A percentile compares a stretch with the other conserved stretches of the same genome.
Evolutionary conservation across 1,140 invertebrate genomes (phyloP).

Genomic region (Probaryconus sp.): DNA sequence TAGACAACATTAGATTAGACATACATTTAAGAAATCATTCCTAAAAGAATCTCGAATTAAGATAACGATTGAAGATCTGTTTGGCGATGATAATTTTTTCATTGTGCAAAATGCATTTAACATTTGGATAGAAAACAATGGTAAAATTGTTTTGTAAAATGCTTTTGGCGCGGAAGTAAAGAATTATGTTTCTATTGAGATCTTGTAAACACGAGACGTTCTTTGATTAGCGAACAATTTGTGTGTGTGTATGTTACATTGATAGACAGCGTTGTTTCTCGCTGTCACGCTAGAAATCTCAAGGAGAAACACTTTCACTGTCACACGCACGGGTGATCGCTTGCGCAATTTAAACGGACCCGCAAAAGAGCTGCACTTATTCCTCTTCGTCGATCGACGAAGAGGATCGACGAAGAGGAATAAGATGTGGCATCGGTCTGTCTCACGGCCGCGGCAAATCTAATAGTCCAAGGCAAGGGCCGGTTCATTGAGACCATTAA

Average conservation of each 20-base stretch:
- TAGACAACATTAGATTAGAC: too few species aligned
- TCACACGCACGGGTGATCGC: constrained; percentile 62
- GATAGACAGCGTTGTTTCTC: constrained; percentile 54
- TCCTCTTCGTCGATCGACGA: too few species aligned
- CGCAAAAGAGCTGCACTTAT: constrained; percentile 40
- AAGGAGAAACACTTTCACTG: constrained; percentile 77
- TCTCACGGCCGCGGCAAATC: constrained; percentile 37
- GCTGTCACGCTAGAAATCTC: constrained; percentile 68
- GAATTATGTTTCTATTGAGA: constrained; percentile 42
- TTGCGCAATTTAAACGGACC: constrained; percentile 61
- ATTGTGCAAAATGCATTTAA: constrained; percentile 21
- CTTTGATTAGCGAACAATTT: constrained; percentile 41
- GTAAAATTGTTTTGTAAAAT: too few species aligned
- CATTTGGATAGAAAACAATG: constrained; percentile 6
- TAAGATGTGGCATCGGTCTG: constrained; percentile 30
- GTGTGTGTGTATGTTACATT: constrained; percentile 33
- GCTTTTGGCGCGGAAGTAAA: constrained; percentile 32
- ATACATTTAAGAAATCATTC: too few species aligned
- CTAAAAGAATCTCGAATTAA: too few species aligned
- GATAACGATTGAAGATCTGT: too few species aligned
- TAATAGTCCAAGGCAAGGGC: constrained; percentile 51
- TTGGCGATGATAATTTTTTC: too few species aligned
- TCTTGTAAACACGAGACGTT: constrained; percentile 25
- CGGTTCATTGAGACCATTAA: constrained; percentile 19
- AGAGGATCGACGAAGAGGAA: too few species aligned